Percentiles rank a stretch among this genome's conserved stretches.
Evolutionary conservation across 2,113 vertebrate species (phyloP).

Genomic region (Poeciliopsis prolifica): DNA sequence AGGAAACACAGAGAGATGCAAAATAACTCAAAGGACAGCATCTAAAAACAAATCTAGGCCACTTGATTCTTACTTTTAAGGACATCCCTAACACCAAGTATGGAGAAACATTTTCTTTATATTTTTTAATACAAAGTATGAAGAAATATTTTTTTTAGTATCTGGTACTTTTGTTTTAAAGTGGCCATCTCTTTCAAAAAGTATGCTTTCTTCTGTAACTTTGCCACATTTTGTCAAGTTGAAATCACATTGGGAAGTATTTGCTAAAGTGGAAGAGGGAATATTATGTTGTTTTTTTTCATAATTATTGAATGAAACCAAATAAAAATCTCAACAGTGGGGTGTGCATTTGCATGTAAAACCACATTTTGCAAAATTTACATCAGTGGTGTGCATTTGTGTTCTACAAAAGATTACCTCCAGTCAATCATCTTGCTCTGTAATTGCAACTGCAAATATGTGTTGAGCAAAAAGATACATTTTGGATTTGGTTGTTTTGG

Average conservation of each 20-base stretch:
- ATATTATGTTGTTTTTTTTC: not conserved
- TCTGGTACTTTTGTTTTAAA: not conserved
- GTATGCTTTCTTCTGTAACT: not conserved
- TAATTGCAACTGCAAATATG: not conserved
- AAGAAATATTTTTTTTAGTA: not conserved
- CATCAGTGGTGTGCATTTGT: not conserved
- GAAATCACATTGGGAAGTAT: not conserved
- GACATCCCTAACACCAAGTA: not conserved
- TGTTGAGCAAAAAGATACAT: not conserved
- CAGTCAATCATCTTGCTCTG: not conserved
- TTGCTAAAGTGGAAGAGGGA: not conserved
- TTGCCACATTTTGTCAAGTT: not conserved
- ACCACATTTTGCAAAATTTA: not conserved
- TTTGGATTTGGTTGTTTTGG: not conserved
- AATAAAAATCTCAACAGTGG: not conserved
- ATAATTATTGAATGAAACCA: not conserved
- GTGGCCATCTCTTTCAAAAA: not conserved
- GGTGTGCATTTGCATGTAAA: not conserved
- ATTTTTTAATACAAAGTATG: not conserved
- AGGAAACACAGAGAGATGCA: not conserved
- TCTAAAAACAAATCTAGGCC: not conserved
- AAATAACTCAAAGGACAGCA: not conserved
- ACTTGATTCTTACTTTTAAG: constrained; percentile 7
- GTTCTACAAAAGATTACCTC: no score
- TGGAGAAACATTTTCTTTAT: no score